Evolutionary conservation across 2,888 invertebrate species (phyloP).

Genomic region (Eupeodes luniger): DNA sequence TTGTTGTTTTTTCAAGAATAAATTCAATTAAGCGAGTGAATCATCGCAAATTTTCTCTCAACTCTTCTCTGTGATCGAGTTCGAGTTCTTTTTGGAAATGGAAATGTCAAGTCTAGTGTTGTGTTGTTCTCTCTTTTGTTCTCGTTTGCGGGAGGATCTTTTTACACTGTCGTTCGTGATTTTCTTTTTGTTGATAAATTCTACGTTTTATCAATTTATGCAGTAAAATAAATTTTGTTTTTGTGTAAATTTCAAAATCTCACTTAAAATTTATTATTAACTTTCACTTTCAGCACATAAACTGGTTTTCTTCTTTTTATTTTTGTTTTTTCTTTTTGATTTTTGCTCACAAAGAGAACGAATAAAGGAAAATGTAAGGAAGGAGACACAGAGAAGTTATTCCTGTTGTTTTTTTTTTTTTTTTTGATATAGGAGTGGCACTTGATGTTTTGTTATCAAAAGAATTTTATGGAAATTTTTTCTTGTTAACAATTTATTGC

Average conservation of each 20-base stretch:
- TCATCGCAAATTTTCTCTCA: conserved; percentile 57
- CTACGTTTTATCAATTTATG: background rate
- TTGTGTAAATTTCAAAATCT: background rate
- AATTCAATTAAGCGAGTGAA: conserved; percentile 60
- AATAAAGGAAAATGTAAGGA: conserved; percentile 18
- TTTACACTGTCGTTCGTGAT: conserved; percentile 29
- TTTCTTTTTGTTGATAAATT: conserved; percentile 7
- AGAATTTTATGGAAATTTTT: background rate
- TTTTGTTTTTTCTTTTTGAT: conserved; percentile 29
- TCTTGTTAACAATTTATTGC: background rate
- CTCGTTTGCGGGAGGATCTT: conserved; percentile 12
- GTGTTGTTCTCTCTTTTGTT: conserved; percentile 50
- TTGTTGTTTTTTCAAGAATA: conserved; percentile 50
- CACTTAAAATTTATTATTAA: conserved; percentile 29
- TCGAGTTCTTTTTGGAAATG: background rate
- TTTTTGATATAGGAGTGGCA: conserved; percentile 70
- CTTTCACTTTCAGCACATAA: conserved; percentile 64
- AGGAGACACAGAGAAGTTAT: conserved; percentile 35
- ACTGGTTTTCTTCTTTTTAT: conserved; percentile 1
- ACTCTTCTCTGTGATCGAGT: background rate
- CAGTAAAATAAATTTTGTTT: background rate
- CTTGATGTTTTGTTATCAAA: conserved; percentile 56
- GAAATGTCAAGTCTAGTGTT: conserved; percentile 3
- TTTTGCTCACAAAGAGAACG: conserved; percentile 29
- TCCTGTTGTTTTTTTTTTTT: conserved; percentile 58